A percentile compares a stretch with the other conserved stretches of the same genome.
These are phyloP conservation scores for Dendrocopos noguchii DNA, from an alignment of 2,113 vertebrate genomes.

Conservation along the genomic window DNA sequence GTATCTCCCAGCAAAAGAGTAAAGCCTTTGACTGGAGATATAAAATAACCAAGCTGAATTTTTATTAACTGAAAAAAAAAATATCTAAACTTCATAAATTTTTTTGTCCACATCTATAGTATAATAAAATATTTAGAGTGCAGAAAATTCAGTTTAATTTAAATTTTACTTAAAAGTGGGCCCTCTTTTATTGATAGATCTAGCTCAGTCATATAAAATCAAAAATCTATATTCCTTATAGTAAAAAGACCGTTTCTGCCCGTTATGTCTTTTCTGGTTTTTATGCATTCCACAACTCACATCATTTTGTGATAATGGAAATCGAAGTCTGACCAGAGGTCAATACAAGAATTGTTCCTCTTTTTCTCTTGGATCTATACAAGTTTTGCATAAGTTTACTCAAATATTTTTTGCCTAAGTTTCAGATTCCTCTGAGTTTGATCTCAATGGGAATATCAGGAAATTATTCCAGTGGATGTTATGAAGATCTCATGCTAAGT, in stretches of 20 bases:
- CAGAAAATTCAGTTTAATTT: constrained; percentile 33
- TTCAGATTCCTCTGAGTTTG: constrained; percentile 35
- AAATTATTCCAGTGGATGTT: constrained; percentile 15
- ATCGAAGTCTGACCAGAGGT: background rate
- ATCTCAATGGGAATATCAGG: constrained; percentile 59
- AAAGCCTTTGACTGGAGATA: constrained; percentile 13
- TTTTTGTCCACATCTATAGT: background rate
- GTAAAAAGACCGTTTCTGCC: constrained; percentile 32
- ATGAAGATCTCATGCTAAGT: constrained; percentile 29
- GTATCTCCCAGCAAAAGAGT: constrained; percentile 28
- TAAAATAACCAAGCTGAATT: constrained; percentile 33
- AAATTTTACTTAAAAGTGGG: constrained; percentile 45
- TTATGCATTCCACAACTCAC: constrained; percentile 22
- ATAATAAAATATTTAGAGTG: constrained; percentile 51
- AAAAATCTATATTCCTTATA: constrained; percentile 9
- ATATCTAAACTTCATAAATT: background rate
- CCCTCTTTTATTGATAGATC: constrained; percentile 6
- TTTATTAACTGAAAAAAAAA: background rate
- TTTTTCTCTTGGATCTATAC: constrained; percentile 1
- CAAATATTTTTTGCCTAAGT: constrained; percentile 22
- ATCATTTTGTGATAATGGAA: background rate
- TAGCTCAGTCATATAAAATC: constrained; percentile 47
- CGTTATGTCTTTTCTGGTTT: constrained; percentile 12
- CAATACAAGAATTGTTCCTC: background rate
- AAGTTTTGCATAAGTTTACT: constrained; percentile 19